Evolutionary conservation across 2,113 vertebrate species (phyloP).

Genomic region (Leptocoma aspasia): DNA sequence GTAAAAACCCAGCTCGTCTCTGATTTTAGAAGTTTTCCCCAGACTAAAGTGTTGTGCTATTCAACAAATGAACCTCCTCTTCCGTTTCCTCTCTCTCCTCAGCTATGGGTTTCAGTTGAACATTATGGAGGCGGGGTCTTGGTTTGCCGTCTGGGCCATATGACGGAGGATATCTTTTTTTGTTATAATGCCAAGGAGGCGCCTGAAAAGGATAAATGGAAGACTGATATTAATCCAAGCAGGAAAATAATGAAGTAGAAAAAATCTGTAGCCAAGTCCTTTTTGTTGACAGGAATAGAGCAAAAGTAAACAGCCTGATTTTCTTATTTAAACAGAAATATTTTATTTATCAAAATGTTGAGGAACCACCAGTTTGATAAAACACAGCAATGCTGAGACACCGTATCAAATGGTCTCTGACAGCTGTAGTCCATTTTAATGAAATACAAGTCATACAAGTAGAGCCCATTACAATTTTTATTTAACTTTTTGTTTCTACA

Average conservation of each 20-base stretch:
- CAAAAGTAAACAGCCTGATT: slow-evolving; percentile 67
- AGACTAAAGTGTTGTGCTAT: slow-evolving; percentile 85
- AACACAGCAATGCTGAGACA: slow-evolving; percentile 42
- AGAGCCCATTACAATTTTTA: slow-evolving; percentile 19
- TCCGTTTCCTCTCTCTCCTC: slow-evolving; percentile 78
- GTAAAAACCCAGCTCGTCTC: slow-evolving; percentile 52
- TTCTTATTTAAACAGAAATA: slow-evolving; percentile 48
- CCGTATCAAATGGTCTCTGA: slow-evolving; percentile 40
- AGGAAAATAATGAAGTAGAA: neutral
- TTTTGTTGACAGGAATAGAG: slow-evolving; percentile 74
- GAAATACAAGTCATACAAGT: slow-evolving; percentile 26
- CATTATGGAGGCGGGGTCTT: slow-evolving; percentile 98
- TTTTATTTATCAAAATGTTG: slow-evolving; percentile 46
- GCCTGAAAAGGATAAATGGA: slow-evolving; percentile 80
- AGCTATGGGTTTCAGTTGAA: slow-evolving; percentile 92
- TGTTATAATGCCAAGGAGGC: slow-evolving; percentile 99
- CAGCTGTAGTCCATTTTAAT: slow-evolving; percentile 24
- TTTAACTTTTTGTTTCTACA: slow-evolving; percentile 51
- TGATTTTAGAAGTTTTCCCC: slow-evolving; percentile 24
- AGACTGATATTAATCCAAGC: slow-evolving; percentile 61
- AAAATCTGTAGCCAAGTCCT: slow-evolving; percentile 62
- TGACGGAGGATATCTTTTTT: slow-evolving; percentile 99
- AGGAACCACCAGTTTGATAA: slow-evolving; percentile 56
- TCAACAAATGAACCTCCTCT: slow-evolving; percentile 88
- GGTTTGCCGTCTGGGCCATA: slow-evolving; percentile 99